Conservation (phyloP, 2,888 invertebrate species). For the Volucella inanis region DNA sequence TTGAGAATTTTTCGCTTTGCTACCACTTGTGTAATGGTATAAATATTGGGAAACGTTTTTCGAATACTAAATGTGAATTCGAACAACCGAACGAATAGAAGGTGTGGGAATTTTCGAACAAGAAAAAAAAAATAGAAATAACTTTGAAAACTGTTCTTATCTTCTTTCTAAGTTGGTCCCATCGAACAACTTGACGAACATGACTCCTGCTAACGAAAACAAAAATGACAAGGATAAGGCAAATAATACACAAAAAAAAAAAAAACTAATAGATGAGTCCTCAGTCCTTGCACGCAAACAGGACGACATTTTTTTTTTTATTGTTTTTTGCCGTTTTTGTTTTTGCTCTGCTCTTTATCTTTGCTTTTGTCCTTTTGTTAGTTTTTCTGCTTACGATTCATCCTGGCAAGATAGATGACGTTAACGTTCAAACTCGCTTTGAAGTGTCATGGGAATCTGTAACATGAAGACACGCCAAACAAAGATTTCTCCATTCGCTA, state of each 20-base stretch:
- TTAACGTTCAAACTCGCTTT: constrained; percentile 54
- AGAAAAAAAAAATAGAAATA: background rate
- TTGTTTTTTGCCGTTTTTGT: constrained; percentile 15
- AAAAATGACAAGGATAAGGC: constrained; percentile 30
- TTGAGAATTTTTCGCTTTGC: constrained; percentile 35
- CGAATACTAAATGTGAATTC: constrained; percentile 60
- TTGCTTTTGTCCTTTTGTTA: constrained; percentile 29
- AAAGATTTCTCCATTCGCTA: constrained; percentile 36
- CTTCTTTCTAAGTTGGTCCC: constrained; percentile 46
- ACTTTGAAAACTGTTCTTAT: constrained; percentile 39
- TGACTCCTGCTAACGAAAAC: constrained; percentile 44
- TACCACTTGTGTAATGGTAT: constrained; percentile 53
- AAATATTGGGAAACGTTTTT: constrained; percentile 68
- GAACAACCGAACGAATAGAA: constrained; percentile 11
- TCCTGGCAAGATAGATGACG: constrained; percentile 60
- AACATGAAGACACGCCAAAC: constrained; percentile 59
- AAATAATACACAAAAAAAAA: background rate
- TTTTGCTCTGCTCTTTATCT: background rate
- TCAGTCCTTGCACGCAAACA: constrained; percentile 61
- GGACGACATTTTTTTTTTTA: constrained; percentile 25
- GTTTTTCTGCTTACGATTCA: constrained; percentile 63
- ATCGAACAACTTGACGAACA: constrained; percentile 59
- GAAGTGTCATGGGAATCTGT: constrained; percentile 68
- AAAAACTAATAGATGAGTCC: constrained; percentile 50
- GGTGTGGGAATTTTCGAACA: constrained; percentile 5